These are phyloP conservation scores for human (Homo sapiens) DNA, from an alignment of 2,113 vertebrate species.

Conservation along the genomic window DNA sequence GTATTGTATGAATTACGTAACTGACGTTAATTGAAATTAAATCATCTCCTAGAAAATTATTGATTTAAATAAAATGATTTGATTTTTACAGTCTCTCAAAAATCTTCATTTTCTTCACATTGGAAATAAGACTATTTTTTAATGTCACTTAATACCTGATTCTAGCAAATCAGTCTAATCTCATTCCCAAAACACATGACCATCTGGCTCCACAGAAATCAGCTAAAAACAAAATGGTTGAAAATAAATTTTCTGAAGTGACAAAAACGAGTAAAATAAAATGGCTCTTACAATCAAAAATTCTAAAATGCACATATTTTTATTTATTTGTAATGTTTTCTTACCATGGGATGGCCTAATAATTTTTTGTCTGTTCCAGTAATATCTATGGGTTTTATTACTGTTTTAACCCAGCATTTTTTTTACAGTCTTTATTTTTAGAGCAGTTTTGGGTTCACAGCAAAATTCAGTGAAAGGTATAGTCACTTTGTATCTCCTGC, in stretches of 20 bases:
- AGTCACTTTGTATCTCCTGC: too few species aligned
- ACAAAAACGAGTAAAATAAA: not conserved
- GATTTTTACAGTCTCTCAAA: not conserved
- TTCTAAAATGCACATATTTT: not conserved
- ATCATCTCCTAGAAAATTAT: not conserved
- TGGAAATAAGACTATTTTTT: not conserved
- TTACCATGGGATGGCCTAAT: not conserved
- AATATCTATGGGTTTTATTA: not conserved
- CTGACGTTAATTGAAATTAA: not conserved
- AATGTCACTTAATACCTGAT: not conserved
- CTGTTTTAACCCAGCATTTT: not conserved
- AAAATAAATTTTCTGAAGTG: not conserved
- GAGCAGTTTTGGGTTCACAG: not conserved
- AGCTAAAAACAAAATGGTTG: not conserved
- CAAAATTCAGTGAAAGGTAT: not conserved
- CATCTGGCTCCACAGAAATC: not conserved
- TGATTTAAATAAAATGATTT: not conserved
- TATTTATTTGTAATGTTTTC: not conserved
- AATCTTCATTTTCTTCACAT: not conserved
- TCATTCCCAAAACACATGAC: not conserved
- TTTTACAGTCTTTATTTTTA: not conserved
- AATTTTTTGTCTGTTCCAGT: not conserved
- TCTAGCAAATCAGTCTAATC: not conserved
- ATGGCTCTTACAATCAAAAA: not conserved
- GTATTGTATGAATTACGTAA: not conserved